Base-by-base conservation (phyloP, 1,140 invertebrate genomes). In the Magallana ariakensis region DNA sequence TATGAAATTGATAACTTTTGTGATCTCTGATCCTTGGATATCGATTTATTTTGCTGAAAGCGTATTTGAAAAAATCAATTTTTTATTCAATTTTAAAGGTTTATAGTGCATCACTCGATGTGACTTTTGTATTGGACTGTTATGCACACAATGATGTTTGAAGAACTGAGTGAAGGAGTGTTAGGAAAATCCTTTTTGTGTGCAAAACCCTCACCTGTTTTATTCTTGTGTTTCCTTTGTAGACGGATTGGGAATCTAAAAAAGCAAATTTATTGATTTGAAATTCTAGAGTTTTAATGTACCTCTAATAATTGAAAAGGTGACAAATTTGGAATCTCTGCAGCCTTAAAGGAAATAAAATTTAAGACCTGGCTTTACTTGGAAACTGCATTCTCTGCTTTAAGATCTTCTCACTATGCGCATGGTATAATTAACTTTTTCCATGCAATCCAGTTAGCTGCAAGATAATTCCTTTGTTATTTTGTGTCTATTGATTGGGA, bases 401-500 rank as follows among this genome's bases (percentile, higher is more conserved):
- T 75, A 19, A 22, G 5, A 75, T 26, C 66, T 13, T 13, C 22
- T 75, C 66, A 75, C 22, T 13, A 75, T 3, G 19, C 33, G 66
- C 66, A 46, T 46, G 22, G 10, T 75, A 33, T 75, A 75, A 75
- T 75, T 75, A 75, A 75, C 66, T 26, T 33, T 75, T 75, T 75
- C 9, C 66, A 26, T 26, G 66, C 66, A 26, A 75, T 75, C 22
- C 66, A 75, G 66, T 75, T 75, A 75, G 22, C 66, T 75, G 22
- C 22, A 26, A 75, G 66, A 75, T 75, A 70, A 22, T 70, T 75
- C 19, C 33, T 22, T 75, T 22, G 66, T 75, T 75, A 75, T 75
- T 75, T 70, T 75, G 22, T 26, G 66, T 26, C 19, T 75, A 75
- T 75, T 75, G 66, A 75, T 26, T 75, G 66, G 10, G 66, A 75